Percentiles rank a stretch among this genome's conserved stretches.
Conservation (phyloP, 2,797 vertebrate genomes). For the Glossophaga mutica region DNA sequence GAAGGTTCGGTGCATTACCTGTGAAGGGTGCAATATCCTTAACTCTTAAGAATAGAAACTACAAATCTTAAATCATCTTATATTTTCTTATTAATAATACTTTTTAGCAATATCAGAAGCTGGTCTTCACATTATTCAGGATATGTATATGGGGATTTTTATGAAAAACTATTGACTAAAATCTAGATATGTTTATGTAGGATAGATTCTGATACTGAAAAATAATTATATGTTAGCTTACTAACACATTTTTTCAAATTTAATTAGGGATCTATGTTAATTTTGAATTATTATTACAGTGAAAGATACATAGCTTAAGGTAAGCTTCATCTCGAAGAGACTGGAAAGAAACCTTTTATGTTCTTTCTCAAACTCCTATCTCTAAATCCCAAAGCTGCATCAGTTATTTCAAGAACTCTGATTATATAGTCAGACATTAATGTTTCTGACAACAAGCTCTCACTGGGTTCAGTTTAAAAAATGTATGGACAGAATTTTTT, state of each 20-base stretch:
- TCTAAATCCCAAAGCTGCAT: neutral
- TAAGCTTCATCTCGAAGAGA: neutral
- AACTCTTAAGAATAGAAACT: neutral
- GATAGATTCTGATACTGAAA: conserved; percentile 4
- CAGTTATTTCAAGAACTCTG: neutral
- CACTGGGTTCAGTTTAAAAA: neutral
- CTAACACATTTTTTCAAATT: neutral
- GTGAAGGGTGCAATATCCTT: neutral
- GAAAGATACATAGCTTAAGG: neutral
- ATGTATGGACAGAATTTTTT: neutral
- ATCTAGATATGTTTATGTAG: neutral
- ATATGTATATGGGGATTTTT: neutral
- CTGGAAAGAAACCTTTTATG: neutral
- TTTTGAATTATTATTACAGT: neutral
- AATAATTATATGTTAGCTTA: neutral
- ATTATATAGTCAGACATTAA: neutral
- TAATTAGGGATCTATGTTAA: neutral
- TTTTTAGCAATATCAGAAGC: neutral
- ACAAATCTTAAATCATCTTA: neutral
- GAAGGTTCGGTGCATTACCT: neutral
- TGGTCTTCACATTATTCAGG: neutral
- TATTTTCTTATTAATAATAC: neutral
- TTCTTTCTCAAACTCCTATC: neutral
- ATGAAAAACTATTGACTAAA: neutral
- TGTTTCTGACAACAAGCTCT: neutral